Conservation (phyloP, 1,140 invertebrate species). For the Notospermus geniculatus region DNA sequence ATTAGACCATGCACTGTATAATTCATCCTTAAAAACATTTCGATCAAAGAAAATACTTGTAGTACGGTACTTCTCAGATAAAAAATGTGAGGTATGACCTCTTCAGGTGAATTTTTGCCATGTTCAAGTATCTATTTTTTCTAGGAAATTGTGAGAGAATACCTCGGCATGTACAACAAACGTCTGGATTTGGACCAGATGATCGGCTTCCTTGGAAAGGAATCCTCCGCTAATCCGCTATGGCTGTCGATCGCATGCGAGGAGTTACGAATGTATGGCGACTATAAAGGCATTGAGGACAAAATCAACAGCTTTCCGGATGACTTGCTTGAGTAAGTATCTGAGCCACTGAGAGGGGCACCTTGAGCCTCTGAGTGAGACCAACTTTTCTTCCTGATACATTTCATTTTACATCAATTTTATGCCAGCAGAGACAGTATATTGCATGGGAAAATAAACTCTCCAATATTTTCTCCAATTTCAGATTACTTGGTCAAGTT, state of each 20-base stretch:
- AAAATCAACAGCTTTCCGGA: constrained; percentile 40
- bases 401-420: neutral
- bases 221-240: constrained; percentile 48
- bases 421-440: too few species aligned
- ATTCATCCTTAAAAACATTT: too few species aligned
- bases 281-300: constrained; percentile 29
- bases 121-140: too few species aligned
- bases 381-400: neutral
- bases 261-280: constrained; percentile 41
- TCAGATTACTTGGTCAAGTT: constrained; percentile 43
- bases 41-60: too few species aligned
- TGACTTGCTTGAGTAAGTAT: constrained; percentile 42
- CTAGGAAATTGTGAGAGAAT: constrained; percentile 10
- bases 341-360: neutral
- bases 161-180: constrained; percentile 14
- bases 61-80: too few species aligned
- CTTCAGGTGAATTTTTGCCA: too few species aligned
- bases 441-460: too few species aligned
- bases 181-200: constrained; percentile 29
- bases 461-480: too few species aligned
- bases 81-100: too few species aligned
- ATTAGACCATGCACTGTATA: too few species aligned
- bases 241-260: constrained; percentile 55
- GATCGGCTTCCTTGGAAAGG: constrained; percentile 34
- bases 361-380: neutral